Conservation (phyloP, 53 echinoderm and acorn worm species). For the Pentamera pediparva region DNA sequence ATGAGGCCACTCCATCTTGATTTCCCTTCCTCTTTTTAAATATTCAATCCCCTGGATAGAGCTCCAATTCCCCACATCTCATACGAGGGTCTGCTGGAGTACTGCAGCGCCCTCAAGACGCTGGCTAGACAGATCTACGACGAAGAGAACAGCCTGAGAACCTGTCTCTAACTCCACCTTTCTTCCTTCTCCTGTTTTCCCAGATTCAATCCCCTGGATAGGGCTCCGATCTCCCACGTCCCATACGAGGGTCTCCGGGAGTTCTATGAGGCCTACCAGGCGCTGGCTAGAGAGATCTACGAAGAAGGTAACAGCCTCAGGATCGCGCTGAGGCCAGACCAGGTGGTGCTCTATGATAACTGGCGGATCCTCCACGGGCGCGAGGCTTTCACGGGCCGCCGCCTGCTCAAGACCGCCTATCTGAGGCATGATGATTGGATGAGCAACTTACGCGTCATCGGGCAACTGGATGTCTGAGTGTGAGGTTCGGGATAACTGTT, state of each 20-base stretch:
- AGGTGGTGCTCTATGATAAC: slow-evolving; percentile 79
- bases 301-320: slow-evolving; percentile 33
- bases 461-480: background rate
- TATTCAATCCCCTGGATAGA: no score
- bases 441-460: slow-evolving; percentile 9
- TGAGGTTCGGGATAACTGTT: no score
- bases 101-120: slow-evolving; percentile 63
- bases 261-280: slow-evolving; percentile 72
- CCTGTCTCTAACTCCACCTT: background rate
- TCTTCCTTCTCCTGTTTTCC: background rate
- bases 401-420: slow-evolving; percentile 57
- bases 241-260: slow-evolving; percentile 44
- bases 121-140: slow-evolving; percentile 46
- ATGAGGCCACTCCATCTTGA: background rate
- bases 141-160: slow-evolving; percentile 5
- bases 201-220: slow-evolving; percentile 76
- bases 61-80: no score
- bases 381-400: slow-evolving; percentile 60
- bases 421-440: slow-evolving; percentile 48
- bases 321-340: slow-evolving; percentile 63
- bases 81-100: slow-evolving; percentile 41
- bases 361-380: slow-evolving; percentile 85
- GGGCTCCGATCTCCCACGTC: slow-evolving; percentile 49
- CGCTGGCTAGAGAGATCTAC: slow-evolving; percentile 52
- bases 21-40: no score